phyloP scores from a whole-genome alignment of 2,888 invertebrate species.

The Campaea margaritaria region DNA sequence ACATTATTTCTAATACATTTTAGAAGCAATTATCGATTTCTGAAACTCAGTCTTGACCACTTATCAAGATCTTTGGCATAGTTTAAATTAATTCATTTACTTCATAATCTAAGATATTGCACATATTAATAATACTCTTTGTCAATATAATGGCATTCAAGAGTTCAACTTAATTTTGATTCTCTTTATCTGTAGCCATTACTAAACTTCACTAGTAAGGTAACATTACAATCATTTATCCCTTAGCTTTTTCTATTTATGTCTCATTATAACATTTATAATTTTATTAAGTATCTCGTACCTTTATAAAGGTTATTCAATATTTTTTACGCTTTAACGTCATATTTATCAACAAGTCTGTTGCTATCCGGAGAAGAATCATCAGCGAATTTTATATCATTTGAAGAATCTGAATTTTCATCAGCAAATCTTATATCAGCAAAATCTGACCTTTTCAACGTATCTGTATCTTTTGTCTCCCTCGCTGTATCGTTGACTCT shows the following conservation, averaged over 20 bases:
- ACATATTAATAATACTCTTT: slow-evolving; percentile 12
- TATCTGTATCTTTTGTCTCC: slow-evolving; percentile 85
- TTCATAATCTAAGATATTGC: slow-evolving; percentile 10
- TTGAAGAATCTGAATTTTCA: slow-evolving; percentile 86
- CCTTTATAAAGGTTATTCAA: background rate
- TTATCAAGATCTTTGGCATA: slow-evolving; percentile 17
- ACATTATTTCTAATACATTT: background rate
- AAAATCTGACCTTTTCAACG: slow-evolving; percentile 84
- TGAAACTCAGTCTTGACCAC: slow-evolving; percentile 29
- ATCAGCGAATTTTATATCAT: slow-evolving; percentile 78
- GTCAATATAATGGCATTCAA: slow-evolving; percentile 11
- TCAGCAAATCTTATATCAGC: slow-evolving; percentile 90
- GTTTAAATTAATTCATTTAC: slow-evolving; percentile 13
- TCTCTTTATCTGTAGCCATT: background rate
- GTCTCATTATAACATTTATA: background rate
- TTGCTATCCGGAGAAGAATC: slow-evolving; percentile 81
- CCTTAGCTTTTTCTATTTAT: background rate
- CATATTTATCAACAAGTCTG: slow-evolving; percentile 71
- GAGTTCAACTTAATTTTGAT: background rate
- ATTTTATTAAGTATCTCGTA: no score
- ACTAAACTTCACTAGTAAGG: background rate
- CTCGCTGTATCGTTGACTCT: slow-evolving; percentile 88
- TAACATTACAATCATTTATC: background rate
- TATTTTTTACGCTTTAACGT: slow-evolving; percentile 63
- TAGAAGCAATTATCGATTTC: background rate